Evolutionary conservation across 2,113 vertebrate species (phyloP).

Genomic region (Neolamprologus fasciatus): DNA sequence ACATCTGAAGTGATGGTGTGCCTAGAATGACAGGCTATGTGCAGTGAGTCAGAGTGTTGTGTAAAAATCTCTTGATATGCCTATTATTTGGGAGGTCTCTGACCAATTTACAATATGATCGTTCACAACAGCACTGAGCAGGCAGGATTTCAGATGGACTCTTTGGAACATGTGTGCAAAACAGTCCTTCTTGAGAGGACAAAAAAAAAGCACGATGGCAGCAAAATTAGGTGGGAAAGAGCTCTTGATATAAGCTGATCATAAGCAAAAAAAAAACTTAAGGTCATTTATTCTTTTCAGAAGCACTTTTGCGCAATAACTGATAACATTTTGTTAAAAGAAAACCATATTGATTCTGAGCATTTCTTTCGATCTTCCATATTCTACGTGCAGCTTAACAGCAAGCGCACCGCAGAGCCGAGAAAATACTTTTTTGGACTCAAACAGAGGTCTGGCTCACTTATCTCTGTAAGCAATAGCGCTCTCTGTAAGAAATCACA

Average conservation of each 20-base stretch:
- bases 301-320: neutral
- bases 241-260: neutral
- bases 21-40: neutral
- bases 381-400: neutral
- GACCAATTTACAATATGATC: slow-evolving; percentile 26
- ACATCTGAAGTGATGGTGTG: slow-evolving; percentile 45
- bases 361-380: neutral
- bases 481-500: neutral
- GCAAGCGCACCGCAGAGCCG: neutral
- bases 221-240: neutral
- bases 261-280: neutral
- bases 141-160: neutral
- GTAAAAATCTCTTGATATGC: slow-evolving; percentile 17
- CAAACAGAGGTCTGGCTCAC: neutral
- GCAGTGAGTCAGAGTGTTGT: slow-evolving; percentile 15
- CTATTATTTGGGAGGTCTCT: slow-evolving; percentile 24
- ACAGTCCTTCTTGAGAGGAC: neutral
- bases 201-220: neutral
- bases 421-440: neutral
- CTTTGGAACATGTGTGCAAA: neutral
- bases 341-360: neutral
- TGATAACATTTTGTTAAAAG: neutral
- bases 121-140: neutral
- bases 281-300: neutral
- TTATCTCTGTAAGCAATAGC: neutral